These are phyloP conservation scores for Hippocampus abdominalis DNA, from an alignment of 2,113 vertebrate genomes.

Conservation along the genomic window DNA sequence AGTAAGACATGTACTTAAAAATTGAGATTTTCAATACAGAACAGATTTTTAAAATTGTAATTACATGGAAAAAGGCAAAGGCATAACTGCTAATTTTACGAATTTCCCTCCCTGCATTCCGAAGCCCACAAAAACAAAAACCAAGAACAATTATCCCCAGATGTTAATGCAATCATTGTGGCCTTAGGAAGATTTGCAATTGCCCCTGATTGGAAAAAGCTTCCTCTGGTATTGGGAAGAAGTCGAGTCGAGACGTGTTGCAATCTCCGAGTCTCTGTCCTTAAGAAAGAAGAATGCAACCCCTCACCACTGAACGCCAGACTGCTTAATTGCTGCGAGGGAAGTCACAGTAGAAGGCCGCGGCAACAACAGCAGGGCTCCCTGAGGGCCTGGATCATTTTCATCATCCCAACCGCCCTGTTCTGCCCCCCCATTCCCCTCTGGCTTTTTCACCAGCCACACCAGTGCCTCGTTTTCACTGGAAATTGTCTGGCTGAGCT, in stretches of 20 bases:
- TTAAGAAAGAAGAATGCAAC: slow-evolving; percentile 63
- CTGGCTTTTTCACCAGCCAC: slow-evolving; percentile 41
- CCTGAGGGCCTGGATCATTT: slow-evolving; percentile 63
- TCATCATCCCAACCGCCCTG: slow-evolving; percentile 42
- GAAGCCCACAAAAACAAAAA: neutral
- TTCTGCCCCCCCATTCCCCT: slow-evolving; percentile 28
- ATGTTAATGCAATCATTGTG: neutral
- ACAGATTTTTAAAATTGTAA: neutral
- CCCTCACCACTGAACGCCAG: slow-evolving; percentile 54
- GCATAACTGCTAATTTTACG: neutral
- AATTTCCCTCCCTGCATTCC: neutral
- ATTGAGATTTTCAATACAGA: no score
- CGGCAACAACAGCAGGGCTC: slow-evolving; percentile 10
- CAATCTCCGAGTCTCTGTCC: slow-evolving; percentile 4
- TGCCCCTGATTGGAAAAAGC: neutral
- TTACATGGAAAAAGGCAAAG: neutral
- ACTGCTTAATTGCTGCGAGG: slow-evolving; percentile 65
- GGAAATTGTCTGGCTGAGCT: slow-evolving; percentile 29
- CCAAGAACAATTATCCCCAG: neutral
- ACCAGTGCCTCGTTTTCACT: slow-evolving; percentile 38
- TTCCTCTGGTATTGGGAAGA: neutral
- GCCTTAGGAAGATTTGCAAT: neutral
- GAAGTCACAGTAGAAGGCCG: slow-evolving; percentile 61
- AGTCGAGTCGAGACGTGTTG: slow-evolving; percentile 63
- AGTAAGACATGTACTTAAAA: no score